Percentiles rank a stretch among this genome's conserved stretches.
These are phyloP conservation scores for Leucoraja ocellata DNA, from an alignment of 2,797 vertebrate species.

Conservation along the genomic window DNA sequence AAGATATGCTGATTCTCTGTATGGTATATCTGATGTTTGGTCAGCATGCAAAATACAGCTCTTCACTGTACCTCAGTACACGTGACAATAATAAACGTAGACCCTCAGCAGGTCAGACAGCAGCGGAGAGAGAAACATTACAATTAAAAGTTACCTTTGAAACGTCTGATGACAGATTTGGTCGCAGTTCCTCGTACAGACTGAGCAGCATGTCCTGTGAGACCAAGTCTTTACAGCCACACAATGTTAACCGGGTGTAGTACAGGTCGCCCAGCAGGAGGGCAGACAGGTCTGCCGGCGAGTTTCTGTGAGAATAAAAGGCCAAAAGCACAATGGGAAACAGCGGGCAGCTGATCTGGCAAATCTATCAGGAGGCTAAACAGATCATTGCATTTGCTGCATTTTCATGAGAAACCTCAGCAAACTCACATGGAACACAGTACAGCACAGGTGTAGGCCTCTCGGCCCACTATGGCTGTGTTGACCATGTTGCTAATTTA, in stretches of 20 bases:
- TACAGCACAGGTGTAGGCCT: no score
- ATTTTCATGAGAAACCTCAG: no score
- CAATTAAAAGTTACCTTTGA: constrained; percentile 66
- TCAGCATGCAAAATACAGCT: no score
- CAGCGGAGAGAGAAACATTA: no score
- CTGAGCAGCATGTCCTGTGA: constrained; percentile 71
- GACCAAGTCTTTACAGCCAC: constrained; percentile 69
- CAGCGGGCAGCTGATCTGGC: neutral
- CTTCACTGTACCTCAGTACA: no score
- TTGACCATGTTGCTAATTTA: no score
- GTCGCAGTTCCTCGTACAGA: constrained; percentile 67
- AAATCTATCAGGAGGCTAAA: neutral
- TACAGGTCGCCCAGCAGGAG: constrained; percentile 85
- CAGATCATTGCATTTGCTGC: neutral
- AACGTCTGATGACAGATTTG: constrained; percentile 78
- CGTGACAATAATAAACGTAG: no score
- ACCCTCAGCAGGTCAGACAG: no score
- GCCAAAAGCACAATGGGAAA: neutral
- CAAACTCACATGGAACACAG: no score
- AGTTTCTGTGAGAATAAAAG: constrained; percentile 58
- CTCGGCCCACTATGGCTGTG: no score
- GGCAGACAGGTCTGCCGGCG: constrained; percentile 71
- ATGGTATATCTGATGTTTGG: no score
- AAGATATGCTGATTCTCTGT: no score
- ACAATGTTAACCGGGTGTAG: constrained; percentile 77